A percentile compares a stretch with the other conserved stretches of the same genome.
Conservation (phyloP, 64 coral and sea anemone species). For the Cladopsammia gracilis region DNA sequence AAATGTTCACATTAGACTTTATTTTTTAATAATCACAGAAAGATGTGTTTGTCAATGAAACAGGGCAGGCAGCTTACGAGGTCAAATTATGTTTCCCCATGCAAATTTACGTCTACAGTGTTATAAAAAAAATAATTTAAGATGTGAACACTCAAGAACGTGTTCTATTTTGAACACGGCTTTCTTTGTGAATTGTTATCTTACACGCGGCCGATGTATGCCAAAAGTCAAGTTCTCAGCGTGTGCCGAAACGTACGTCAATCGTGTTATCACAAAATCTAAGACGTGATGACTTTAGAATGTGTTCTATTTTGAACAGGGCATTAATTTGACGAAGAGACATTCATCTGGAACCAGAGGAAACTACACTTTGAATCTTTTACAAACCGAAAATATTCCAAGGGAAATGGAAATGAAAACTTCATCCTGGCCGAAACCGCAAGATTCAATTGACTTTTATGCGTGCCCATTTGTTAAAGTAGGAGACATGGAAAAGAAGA, state of each 20-base stretch:
- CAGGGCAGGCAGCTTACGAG: too few species aligned
- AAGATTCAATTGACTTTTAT: too few species aligned
- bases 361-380: not conserved
- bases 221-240: not conserved
- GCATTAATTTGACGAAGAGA: not conserved
- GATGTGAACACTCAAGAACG: not conserved
- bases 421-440: not conserved
- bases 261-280: not conserved
- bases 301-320: not conserved
- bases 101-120: not conserved
- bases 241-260: not conserved
- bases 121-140: not conserved
- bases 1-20: too few species aligned
- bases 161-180: not conserved
- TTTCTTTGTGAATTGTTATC: not conserved
- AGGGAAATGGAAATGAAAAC: not conserved
- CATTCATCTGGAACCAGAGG: constrained; percentile 6
- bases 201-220: not conserved
- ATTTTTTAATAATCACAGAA: too few species aligned
- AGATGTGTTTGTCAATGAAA: not conserved
- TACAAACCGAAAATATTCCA: not conserved
- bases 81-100: not conserved
- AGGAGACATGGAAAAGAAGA: too few species aligned
- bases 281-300: not conserved
- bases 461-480: too few species aligned